These are phyloP conservation scores for Orius insidiosus DNA, from an alignment of 1,140 invertebrate genomes.

Conservation along the genomic window DNA sequence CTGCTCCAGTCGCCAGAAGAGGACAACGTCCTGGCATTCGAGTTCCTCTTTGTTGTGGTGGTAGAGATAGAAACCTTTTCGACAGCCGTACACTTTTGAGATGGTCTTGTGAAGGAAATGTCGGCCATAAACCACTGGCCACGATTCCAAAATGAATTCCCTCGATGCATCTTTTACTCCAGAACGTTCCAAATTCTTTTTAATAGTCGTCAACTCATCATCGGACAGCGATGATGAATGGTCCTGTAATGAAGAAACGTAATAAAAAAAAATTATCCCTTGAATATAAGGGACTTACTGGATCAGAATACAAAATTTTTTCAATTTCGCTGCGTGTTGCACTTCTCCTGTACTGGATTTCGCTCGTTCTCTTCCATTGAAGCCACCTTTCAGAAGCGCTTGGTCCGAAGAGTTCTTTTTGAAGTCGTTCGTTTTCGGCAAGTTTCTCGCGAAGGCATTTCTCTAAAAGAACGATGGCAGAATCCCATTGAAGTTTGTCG, in stretches of 20 bases:
- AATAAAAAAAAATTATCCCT: too few relatives aligned
- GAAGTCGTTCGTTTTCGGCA: slow-evolving; percentile 40
- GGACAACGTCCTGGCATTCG: slow-evolving; percentile 86
- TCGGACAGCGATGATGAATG: slow-evolving; percentile 56
- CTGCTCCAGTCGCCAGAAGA: slow-evolving; percentile 94
- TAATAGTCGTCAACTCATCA: slow-evolving; percentile 83
- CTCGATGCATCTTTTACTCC: slow-evolving; percentile 60
- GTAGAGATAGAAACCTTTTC: slow-evolving; percentile 84
- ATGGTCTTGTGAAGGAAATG: slow-evolving; percentile 77
- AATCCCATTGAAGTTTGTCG: slow-evolving; percentile 89
- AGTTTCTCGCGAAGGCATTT: slow-evolving; percentile 56
- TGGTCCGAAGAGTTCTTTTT: slow-evolving; percentile 68
- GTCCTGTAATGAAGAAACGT: slow-evolving; percentile 41
- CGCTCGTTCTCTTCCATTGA: slow-evolving; percentile 62
- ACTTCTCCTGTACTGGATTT: slow-evolving; percentile 55
- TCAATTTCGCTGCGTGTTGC: slow-evolving; percentile 71
- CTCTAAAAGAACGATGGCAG: slow-evolving; percentile 79
- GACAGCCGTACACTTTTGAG: slow-evolving; percentile 65
- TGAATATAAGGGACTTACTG: slow-evolving; percentile 34
- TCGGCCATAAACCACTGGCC: slow-evolving; percentile 76
- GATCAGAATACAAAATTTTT: slow-evolving; percentile 50
- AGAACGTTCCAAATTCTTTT: slow-evolving; percentile 75
- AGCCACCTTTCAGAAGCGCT: slow-evolving; percentile 52
- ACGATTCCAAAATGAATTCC: slow-evolving; percentile 76
- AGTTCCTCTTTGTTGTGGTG: slow-evolving; percentile 33